Conservation (phyloP, 1,140 invertebrate genomes). For the Probaryconus sp. region DNA sequence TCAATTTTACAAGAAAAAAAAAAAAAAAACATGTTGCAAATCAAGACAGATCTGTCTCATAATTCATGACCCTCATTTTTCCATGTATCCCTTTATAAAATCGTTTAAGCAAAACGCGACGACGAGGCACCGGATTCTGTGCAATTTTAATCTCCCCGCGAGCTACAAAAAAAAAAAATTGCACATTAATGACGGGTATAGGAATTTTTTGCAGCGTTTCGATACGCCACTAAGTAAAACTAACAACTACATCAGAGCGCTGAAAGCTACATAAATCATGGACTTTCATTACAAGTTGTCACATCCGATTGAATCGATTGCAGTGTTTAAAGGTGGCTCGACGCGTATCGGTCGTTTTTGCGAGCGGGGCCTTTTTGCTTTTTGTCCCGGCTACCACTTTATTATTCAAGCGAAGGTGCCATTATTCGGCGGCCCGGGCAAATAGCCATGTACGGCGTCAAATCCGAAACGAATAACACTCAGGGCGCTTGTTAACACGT, state of each 20-base stretch:
- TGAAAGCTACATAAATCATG: constrained; percentile 21
- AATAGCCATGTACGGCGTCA: constrained; percentile 46
- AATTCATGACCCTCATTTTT: too few relatives aligned
- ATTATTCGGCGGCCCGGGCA: constrained; percentile 13
- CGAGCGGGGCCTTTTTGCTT: not conserved
- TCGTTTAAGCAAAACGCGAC: too few relatives aligned
- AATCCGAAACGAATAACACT: constrained; percentile 38
- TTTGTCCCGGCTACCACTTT: constrained; percentile 10
- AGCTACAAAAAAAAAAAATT: too few relatives aligned
- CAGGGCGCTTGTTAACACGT: constrained; percentile 44
- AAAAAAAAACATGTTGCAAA: too few relatives aligned
- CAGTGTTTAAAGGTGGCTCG: not conserved
- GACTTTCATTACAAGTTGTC: constrained; percentile 30
- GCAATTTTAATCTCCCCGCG: too few relatives aligned
- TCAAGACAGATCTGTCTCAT: too few relatives aligned
- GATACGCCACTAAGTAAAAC: constrained; percentile 28
- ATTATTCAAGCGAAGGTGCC: constrained; percentile 22
- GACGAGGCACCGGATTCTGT: too few relatives aligned
- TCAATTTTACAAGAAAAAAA: too few relatives aligned
- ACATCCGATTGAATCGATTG: constrained; percentile 16
- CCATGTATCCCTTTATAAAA: too few relatives aligned
- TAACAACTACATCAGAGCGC: constrained; percentile 24
- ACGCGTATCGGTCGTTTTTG: too few relatives aligned
- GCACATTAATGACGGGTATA: too few relatives aligned
- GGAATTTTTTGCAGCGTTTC: too few relatives aligned